Conservation (phyloP, 1,140 invertebrate species). For the Chlorops oryzae region DNA sequence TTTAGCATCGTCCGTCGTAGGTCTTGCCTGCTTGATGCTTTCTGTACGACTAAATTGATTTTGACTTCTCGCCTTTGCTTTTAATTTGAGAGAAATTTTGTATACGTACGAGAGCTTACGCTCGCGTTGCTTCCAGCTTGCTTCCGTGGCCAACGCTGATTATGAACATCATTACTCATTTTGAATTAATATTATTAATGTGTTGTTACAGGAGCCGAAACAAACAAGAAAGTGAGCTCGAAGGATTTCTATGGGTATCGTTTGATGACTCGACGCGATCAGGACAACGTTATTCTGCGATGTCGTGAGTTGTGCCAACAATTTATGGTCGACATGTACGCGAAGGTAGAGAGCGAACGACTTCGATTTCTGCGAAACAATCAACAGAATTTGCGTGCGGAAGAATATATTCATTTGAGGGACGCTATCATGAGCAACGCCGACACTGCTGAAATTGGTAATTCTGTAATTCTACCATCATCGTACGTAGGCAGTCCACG, state of each 20-base stretch:
- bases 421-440: conserved; percentile 9
- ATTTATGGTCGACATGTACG: conserved; percentile 16
- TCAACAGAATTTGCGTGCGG: conserved; percentile 12
- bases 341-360: conserved; percentile 14
- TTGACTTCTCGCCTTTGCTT: too few relatives aligned
- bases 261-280: conserved; percentile 40
- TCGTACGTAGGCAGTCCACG: conserved; percentile 25
- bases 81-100: too few relatives aligned
- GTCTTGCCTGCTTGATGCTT: too few relatives aligned
- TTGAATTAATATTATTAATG: too few relatives aligned
- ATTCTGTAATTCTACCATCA: conserved; percentile 3
- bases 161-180: neutral
- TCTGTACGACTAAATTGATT: too few relatives aligned
- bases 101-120: too few relatives aligned
- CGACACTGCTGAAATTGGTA: neutral
- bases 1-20: too few relatives aligned
- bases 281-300: conserved; percentile 38
- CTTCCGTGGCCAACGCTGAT: too few relatives aligned
- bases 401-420: conserved; percentile 15
- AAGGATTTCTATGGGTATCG: conserved; percentile 46
- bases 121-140: too few relatives aligned
- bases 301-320: conserved; percentile 29
- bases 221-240: conserved; percentile 40
- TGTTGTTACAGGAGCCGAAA: conserved; percentile 7
- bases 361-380: conserved; percentile 9